Evolutionary conservation across 2,888 invertebrate genomes (phyloP), one percentile per base, ranked within the genome.

Genomic region (Myathropa florea): DNA sequence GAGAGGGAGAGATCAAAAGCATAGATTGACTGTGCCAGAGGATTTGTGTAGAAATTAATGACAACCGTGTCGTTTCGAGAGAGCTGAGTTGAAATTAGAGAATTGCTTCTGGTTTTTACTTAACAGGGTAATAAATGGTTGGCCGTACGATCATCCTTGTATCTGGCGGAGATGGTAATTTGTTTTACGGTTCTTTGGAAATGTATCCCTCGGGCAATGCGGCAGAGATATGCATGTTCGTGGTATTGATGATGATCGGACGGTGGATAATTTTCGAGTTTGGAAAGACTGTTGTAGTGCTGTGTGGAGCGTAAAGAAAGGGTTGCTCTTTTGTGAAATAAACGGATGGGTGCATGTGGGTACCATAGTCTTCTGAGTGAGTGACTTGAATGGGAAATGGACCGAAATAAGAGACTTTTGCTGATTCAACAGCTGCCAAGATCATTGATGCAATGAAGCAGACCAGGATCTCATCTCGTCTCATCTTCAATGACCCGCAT

Each of bases 21-120:
- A 68, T 68, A 73, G 81, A 85, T 81, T 77, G 77, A 68, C 76
- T 67, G 33, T 72, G 77, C 72, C 77, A 72, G 67, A 64, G 71
- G 81, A 72, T 72, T 72, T 77, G 76, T 85, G 81, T 72, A 67
- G 76, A 85, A 85, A 85, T 81, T 81, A 85, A 85, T 85, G 84
- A 81, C 72, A 85, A 36, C 57, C 72, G 72, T 72, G 61, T 72
- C 80, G 67, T 63, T 80, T 71, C 24, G 67, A 80, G 76, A 84
- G 81, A 85, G 68, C 28, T 64, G 61, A 76, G 59, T 64, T 72
- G 77, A 77, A 85, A 81, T 81, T 85, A 73, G 76, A 85, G 72
- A 85, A 85, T 77, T 59, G 84, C 84, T 85, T 85, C 84, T 85
- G 84, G 84, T 85, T 85, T 85, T 85, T 81, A 81, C 84, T 85